Percentiles rank a stretch among this genome's conserved stretches.
phyloP scores from a whole-genome alignment of 2,888 invertebrate genomes.

The Anoncus sp. region DNA sequence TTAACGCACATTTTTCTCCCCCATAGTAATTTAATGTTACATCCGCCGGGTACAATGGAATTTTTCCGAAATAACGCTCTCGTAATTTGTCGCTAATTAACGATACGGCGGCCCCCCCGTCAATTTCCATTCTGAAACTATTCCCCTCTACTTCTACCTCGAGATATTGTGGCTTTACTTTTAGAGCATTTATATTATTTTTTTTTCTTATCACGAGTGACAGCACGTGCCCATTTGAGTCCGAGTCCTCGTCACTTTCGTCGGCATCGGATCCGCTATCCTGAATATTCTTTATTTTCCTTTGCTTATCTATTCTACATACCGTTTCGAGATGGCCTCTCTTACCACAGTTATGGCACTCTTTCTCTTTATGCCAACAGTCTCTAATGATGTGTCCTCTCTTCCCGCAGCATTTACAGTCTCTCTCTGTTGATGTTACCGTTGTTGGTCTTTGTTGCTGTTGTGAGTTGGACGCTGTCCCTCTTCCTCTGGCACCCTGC shows the following conservation, averaged over 20 bases:
- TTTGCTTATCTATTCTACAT: neutral
- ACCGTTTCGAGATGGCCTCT: slow-evolving; percentile 15
- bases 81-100: neutral
- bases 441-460: too few relatives aligned
- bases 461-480: too few relatives aligned
- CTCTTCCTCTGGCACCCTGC: too few relatives aligned
- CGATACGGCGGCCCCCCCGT: neutral
- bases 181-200: too few relatives aligned
- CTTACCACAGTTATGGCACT: slow-evolving; percentile 10
- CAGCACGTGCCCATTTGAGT: too few relatives aligned
- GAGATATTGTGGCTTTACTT: neutral
- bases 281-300: too few relatives aligned
- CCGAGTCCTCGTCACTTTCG: too few relatives aligned
- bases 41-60: neutral
- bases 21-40: neutral
- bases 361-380: slow-evolving; percentile 2
- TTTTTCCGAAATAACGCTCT: too few relatives aligned
- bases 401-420: slow-evolving; percentile 4
- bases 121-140: neutral
- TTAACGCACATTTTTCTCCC: neutral
- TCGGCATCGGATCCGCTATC: too few relatives aligned
- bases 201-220: too few relatives aligned
- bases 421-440: too few relatives aligned
- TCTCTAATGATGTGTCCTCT: neutral
- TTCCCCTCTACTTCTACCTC: neutral